Conservation (phyloP, 2,888 invertebrate genomes). For the Sarcophaga carnaria region DNA sequence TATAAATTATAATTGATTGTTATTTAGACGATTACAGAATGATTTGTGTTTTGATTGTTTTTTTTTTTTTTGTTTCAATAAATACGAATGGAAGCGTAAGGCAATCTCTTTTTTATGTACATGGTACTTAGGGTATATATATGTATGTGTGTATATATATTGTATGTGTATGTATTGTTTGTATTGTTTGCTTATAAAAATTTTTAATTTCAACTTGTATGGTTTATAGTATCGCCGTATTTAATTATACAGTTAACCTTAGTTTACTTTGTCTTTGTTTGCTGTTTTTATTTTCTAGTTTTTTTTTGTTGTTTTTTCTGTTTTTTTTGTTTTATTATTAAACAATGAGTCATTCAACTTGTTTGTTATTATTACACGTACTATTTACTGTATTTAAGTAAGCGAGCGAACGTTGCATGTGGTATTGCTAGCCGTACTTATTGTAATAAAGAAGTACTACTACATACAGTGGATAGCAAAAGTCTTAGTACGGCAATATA, state of each 20-base stretch:
- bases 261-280: conserved; percentile 1
- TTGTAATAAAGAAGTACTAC: background rate
- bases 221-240: conserved; percentile 31
- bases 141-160: background rate
- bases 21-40: background rate
- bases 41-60: background rate
- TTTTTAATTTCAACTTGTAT: conserved; percentile 10
- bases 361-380: conserved; percentile 32
- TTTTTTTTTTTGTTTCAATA: too few species aligned
- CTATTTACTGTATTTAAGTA: conserved; percentile 7
- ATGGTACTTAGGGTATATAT: background rate
- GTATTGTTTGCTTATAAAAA: conserved; percentile 8
- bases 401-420: background rate
- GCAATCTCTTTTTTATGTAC: background rate
- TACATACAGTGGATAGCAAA: background rate
- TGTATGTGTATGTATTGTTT: background rate
- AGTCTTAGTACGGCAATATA: too few species aligned
- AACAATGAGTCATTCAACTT: conserved; percentile 52
- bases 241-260: conserved; percentile 56
- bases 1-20: background rate
- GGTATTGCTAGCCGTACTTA: background rate
- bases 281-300: background rate
- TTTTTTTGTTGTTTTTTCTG: conserved; percentile 10
- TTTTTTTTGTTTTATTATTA: conserved; percentile 31
- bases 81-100: background rate